Percentiles rank a stretch among this genome's conserved stretches.
Evolutionary conservation across 2,113 vertebrate species (phyloP).

Genomic region (Zosterops pallidus): DNA sequence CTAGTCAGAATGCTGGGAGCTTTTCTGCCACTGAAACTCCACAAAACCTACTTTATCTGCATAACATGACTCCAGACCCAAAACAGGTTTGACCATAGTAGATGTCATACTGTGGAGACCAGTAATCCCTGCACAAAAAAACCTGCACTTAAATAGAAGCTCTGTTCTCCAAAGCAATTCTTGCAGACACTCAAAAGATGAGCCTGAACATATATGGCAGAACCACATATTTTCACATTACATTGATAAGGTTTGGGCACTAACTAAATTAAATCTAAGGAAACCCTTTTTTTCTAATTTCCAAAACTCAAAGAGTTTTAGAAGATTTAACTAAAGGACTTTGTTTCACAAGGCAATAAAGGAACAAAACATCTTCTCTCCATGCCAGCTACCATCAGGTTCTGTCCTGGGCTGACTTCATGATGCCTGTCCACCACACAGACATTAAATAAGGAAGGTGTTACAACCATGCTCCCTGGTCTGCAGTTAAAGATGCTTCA

Average conservation of each 20-base stretch:
- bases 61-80: background rate
- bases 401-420: background rate
- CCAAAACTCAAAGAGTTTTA: background rate
- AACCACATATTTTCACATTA: background rate
- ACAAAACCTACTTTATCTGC: background rate
- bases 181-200: background rate
- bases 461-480: background rate
- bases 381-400: background rate
- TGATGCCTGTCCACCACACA: background rate
- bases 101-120: background rate
- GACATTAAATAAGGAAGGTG: background rate
- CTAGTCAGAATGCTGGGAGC: accelerated
- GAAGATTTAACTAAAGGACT: background rate
- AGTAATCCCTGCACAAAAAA: background rate
- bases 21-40: background rate
- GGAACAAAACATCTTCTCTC: background rate
- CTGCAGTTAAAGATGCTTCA: background rate
- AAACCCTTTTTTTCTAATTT: background rate
- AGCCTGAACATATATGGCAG: background rate
- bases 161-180: background rate
- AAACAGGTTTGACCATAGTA: background rate
- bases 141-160: background rate
- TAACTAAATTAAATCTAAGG: background rate
- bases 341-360: background rate
- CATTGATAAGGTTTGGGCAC: accelerated